Base-by-base conservation (phyloP, 53 echinoderm and acorn worm species). In the Actinopyga echinites region DNA sequence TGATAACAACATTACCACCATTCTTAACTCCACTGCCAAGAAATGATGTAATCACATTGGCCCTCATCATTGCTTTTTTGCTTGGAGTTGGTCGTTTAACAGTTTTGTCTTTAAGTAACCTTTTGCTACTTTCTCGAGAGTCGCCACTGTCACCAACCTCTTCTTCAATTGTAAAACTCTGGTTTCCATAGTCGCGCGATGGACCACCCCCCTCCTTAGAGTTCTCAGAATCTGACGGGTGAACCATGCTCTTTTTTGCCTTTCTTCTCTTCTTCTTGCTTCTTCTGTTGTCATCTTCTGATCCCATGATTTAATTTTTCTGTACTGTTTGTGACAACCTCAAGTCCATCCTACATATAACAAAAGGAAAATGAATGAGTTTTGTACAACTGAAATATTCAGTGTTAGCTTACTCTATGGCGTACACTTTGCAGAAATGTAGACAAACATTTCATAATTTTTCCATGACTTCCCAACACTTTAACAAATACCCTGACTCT, bases 141-240 rank as follows among this genome's bases (percentile, higher is more conserved):
- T 71, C 71, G 7, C 71, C 55, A 78, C 33, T 56, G 57, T 54
- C 54, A 56, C 52, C 26, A 19, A 33, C 78, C 20, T 56, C 78
- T 56, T 57, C 78, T 49, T 78, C 78, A 78, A 54, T 56, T n/a
- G 78, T 54, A 24, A 78, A 30, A 56, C 78, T 55, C 30, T 56
- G 54, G 78, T 78, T 56, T 17, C 78, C 35, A 30, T 56, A 33
- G 26, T 62, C 21, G 29, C 19, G 30, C 19, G 6, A 12, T 29
- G 26, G 26, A 56, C 30, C 15, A 78, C 28, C n/a, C 22, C 25
- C 71, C 6, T 71, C 71, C 44, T 44, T 71, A 19, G 42, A 25
- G 13, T 20, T 55, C 20, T 78, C 78, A 3, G 78, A 78, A 33
- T 78, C 78, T 13, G 78, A 78, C 7, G 78, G 57, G 28, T 54